A percentile compares a stretch with the other conserved stretches of the same genome.
Evolutionary conservation across 53 echinoderm and acorn worm species (phyloP).

Genomic region (Arbacia lixula): DNA sequence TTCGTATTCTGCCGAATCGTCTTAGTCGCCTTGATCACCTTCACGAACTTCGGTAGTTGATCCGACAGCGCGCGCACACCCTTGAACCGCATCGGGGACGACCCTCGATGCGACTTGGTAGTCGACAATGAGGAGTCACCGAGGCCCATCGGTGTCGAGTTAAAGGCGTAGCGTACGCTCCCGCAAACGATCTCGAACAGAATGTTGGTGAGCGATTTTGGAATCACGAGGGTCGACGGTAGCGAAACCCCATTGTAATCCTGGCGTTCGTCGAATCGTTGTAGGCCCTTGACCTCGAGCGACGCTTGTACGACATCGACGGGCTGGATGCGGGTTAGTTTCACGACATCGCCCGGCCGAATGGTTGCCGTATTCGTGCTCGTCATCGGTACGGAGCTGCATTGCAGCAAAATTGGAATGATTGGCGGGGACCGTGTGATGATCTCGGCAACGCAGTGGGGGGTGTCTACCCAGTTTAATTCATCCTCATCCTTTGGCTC

Average conservation of each 20-base stretch:
- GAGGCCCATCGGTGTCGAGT: neutral
- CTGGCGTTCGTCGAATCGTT: neutral
- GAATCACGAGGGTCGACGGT: slow-evolving; percentile 31
- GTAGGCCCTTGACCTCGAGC: slow-evolving; percentile 19
- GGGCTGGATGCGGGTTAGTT: slow-evolving; percentile 19
- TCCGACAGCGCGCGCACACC: slow-evolving; percentile 7
- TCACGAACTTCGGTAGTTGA: slow-evolving; percentile 38
- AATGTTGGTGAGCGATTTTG: slow-evolving; percentile 11
- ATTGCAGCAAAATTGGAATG: slow-evolving; percentile 32
- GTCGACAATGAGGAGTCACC: neutral
- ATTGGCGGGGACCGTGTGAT: slow-evolving; percentile 24
- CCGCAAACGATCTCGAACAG: slow-evolving; percentile 39
- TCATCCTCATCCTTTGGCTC: neutral
- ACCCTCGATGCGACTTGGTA: neutral
- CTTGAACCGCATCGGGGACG: slow-evolving; percentile 11
- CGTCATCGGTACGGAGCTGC: neutral
- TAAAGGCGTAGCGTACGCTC: slow-evolving; percentile 32
- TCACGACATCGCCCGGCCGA: slow-evolving; percentile 33
- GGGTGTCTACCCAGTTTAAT: slow-evolving; percentile 42
- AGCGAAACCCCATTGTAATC: slow-evolving; percentile 30
- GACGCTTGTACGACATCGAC: slow-evolving; percentile 45
- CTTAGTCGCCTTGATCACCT: slow-evolving; percentile 17
- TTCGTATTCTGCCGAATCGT: slow-evolving; percentile 20
- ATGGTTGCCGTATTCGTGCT: neutral
- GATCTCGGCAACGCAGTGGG: slow-evolving; percentile 19